A percentile compares a stretch with the other conserved stretches of the same genome.
phyloP scores from a whole-genome alignment of 1,140 invertebrate genomes.

The Drosophila pruinosa region DNA sequence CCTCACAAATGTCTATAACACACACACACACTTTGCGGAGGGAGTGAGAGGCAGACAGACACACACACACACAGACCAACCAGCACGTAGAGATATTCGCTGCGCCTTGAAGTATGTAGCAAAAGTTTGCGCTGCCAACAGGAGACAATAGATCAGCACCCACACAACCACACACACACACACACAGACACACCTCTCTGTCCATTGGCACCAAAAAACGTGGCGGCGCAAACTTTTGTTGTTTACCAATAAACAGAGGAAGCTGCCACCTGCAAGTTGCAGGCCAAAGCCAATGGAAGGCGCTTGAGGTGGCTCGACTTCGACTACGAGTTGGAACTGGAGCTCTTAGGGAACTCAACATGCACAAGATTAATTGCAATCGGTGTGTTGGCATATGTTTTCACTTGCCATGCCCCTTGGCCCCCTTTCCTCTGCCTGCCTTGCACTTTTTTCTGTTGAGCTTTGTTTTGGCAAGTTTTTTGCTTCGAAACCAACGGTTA shows the following conservation, averaged over 20 bases:
- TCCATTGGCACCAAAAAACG: conserved; percentile 11
- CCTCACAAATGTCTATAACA: conserved; percentile 79
- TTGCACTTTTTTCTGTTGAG: conserved; percentile 23
- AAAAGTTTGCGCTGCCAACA: conserved; percentile 62
- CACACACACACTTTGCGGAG: conserved; percentile 11
- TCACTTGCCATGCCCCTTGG: conserved; percentile 10
- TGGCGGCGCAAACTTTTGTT: conserved; percentile 60
- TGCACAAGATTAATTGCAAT: conserved; percentile 81
- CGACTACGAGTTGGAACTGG: background rate
- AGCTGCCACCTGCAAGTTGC: conserved; percentile 44
- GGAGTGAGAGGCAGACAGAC: conserved; percentile 18
- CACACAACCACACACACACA: conserved; percentile 27
- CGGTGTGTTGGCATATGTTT: conserved; percentile 80
- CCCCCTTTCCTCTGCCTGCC: background rate
- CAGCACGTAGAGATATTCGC: conserved; percentile 1
- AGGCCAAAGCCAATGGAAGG: background rate
- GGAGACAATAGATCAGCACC: conserved; percentile 70
- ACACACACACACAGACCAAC: background rate
- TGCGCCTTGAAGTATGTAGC: conserved; percentile 64
- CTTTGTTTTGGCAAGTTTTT: conserved; percentile 45
- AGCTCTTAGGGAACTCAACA: conserved; percentile 34
- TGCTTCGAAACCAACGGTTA: background rate
- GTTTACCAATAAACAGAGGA: conserved; percentile 66
- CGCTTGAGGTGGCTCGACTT: background rate
- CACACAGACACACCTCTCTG: conserved; percentile 15